Evolutionary conservation across 1,140 invertebrate genomes (phyloP), one percentile per base, ranked within the genome.

Genomic region (Cyclina sinensis): DNA sequence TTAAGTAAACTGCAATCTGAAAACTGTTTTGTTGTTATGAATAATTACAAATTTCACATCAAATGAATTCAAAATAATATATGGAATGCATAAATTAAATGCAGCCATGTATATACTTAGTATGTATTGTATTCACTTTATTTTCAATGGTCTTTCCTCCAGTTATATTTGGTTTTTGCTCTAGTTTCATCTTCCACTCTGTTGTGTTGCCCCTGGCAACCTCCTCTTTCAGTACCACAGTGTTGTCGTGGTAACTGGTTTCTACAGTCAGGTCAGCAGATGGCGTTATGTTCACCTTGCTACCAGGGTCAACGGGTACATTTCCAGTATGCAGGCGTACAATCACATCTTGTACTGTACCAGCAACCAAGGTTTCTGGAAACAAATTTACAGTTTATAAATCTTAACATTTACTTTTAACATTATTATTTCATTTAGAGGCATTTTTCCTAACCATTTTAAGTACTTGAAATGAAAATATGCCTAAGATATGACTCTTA

Each of bases 291-390:
- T 91, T 92, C 11, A 95, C 48, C 9, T 81, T 89, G 0, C 93
- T 65, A 24, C 59, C 37, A 1, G 90, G 79, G n/a, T 79, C 90
- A 78, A 97, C 94, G 21, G 87, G 85, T 86, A 93, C 93, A 87
- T 95, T 96, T n/a, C 96, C 96, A 81, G 95, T 96, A 39, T 94
- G 91, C 14, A 97, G 88, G 27, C 92, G 94, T 0, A 97, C 90
- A 5, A 94, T 91, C 37, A 96, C 94, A 5, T 93, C 89, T 89
- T 97, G 96, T 51, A 94, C 92, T 48, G 96, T 94, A 5, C 96
- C 96, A 88, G 96, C 95, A 4, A 97, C 86, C 1, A 97, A 92
- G 0, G 81, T 24, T 35, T 91, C 93, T 94, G 74, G 14, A 88
- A 83, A 39, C 12, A 16, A 62, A 1, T 14, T 43, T 43, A 43